Percentiles rank a stretch among this genome's conserved stretches.
phyloP scores from a whole-genome alignment of 2,797 vertebrate species.

The Sternarchorhynchus goeldii region DNA sequence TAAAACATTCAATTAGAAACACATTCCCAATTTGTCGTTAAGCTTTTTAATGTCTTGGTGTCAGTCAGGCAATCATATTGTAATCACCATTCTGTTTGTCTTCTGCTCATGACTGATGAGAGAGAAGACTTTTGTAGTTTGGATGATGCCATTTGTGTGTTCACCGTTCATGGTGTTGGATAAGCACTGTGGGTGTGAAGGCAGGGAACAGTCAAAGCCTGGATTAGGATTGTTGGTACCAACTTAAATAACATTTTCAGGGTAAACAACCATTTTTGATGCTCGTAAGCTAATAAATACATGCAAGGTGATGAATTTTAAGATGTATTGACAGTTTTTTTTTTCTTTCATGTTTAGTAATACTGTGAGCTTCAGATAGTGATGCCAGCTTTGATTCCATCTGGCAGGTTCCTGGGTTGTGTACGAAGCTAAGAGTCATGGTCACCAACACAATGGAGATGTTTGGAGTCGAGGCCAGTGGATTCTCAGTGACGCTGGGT shows the following conservation, averaged over 20 bases:
- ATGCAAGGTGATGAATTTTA: too few relatives aligned
- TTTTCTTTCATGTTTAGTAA: neutral
- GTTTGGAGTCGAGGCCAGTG: constrained; percentile 55
- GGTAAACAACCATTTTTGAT: neutral
- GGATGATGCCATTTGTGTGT: neutral
- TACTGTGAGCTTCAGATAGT: neutral
- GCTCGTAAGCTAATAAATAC: too few relatives aligned
- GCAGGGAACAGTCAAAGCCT: neutral
- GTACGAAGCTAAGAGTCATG: constrained; percentile 3
- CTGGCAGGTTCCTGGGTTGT: constrained; percentile 9
- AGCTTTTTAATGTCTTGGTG: neutral
- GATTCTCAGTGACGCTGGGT: constrained; percentile 61
- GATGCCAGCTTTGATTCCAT: neutral
- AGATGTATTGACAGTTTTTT: too few relatives aligned
- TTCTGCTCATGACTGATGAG: neutral
- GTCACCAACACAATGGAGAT: constrained; percentile 51
- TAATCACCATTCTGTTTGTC: constrained; percentile 1
- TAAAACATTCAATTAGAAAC: neutral
- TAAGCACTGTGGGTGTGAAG: neutral
- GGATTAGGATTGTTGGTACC: neutral
- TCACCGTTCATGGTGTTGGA: constrained; percentile 28
- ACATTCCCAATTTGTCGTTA: neutral
- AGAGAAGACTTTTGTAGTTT: neutral
- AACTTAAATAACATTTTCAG: neutral
- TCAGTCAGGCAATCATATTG: neutral